phyloP scores from a whole-genome alignment of 2,888 invertebrate genomes.

The Drosophila mettleri region DNA sequence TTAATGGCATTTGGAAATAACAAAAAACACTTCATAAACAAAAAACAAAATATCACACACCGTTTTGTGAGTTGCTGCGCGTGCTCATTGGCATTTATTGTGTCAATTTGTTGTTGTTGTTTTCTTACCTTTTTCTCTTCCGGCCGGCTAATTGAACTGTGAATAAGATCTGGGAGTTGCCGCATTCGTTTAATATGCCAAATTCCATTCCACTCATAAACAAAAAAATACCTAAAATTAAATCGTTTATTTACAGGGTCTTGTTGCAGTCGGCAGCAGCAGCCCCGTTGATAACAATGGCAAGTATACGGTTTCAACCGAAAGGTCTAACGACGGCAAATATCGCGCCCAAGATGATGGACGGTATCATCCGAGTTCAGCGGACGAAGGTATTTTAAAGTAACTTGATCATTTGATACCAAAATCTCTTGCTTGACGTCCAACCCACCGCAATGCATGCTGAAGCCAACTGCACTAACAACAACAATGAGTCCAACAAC shows the following conservation, averaged over 20 bases:
- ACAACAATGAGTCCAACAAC: slow-evolving; percentile 28
- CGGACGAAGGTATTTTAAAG: slow-evolving; percentile 81
- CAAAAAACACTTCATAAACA: slow-evolving; percentile 36
- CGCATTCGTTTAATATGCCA: slow-evolving; percentile 23
- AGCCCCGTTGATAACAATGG: slow-evolving; percentile 76
- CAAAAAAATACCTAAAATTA: not conserved
- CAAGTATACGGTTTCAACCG: slow-evolving; percentile 82
- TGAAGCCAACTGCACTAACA: slow-evolving; percentile 42
- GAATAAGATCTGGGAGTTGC: slow-evolving; percentile 24
- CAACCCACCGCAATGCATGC: slow-evolving; percentile 45
- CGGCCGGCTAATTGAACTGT: slow-evolving; percentile 41
- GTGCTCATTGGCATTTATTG: slow-evolving; percentile 45
- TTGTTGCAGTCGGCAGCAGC: slow-evolving; percentile 74
- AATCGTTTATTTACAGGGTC: slow-evolving; percentile 56
- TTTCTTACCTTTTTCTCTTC: slow-evolving; percentile 38
- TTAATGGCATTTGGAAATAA: slow-evolving; percentile 45
- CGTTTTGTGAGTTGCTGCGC: slow-evolving; percentile 24
- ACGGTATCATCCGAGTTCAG: slow-evolving; percentile 71
- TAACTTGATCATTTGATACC: slow-evolving; percentile 35
- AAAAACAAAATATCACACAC: slow-evolving; percentile 14
- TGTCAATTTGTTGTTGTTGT: slow-evolving; percentile 7
- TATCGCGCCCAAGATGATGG: slow-evolving; percentile 77
- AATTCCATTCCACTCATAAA: slow-evolving; percentile 10
- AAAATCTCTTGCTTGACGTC: slow-evolving; percentile 28
- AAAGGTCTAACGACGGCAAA: slow-evolving; percentile 73